Evolutionary conservation across 2,113 vertebrate species (phyloP).

Genomic region (Piprites chloris): DNA sequence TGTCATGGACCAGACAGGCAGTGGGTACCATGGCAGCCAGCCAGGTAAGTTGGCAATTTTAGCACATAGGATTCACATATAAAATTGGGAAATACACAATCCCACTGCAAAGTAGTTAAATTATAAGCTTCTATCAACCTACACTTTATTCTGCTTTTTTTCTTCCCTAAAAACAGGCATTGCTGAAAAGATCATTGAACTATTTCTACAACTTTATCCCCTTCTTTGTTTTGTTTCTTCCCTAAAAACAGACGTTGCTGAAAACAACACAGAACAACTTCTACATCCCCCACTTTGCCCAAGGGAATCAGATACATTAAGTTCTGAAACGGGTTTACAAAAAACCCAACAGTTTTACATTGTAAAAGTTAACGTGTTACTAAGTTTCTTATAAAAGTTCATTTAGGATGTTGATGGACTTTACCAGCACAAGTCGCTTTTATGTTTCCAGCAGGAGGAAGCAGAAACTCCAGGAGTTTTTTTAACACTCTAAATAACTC

Average conservation of each 20-base stretch:
- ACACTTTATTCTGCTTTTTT: not conserved
- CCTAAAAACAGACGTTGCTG: not conserved
- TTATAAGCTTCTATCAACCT: not conserved
- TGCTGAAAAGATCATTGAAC: not conserved
- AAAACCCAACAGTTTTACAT: not conserved
- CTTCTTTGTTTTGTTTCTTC: no score
- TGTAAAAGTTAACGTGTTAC: not conserved
- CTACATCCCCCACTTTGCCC: not conserved
- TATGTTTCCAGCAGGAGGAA: not conserved
- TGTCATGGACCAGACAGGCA: not conserved
- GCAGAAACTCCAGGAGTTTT: not conserved
- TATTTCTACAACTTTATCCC: not conserved
- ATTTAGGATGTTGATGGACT: not conserved
- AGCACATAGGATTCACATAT: not conserved
- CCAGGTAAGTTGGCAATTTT: not conserved
- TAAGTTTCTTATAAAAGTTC: not conserved
- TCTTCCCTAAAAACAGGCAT: not conserved
- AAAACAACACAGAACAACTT: not conserved
- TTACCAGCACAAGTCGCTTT: not conserved
- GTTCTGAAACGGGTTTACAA: not conserved
- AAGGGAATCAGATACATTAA: not conserved
- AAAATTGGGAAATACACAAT: not conserved
- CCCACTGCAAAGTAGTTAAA: not conserved
- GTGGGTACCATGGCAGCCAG: not conserved
- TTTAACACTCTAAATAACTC: not conserved